These are phyloP conservation scores for Trididemnum miniatum DNA, from an alignment of 23 tunicate genomes.

Conservation along the genomic window DNA sequence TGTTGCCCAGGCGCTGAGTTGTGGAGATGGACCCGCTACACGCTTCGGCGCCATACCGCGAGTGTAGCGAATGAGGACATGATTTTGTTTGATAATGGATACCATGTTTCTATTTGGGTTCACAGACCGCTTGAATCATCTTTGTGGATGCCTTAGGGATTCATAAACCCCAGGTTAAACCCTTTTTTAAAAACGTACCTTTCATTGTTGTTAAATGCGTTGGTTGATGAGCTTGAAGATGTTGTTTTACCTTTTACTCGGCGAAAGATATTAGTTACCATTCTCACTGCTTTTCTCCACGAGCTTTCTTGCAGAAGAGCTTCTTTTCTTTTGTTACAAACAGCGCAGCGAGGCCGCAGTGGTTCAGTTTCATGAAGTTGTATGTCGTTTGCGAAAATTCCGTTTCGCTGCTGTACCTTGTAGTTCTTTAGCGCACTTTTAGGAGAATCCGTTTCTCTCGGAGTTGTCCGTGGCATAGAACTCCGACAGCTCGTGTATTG, in stretches of 20 bases:
- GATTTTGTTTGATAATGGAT: no score
- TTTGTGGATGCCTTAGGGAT: no score
- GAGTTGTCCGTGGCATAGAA: background rate
- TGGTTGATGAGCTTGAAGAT: background rate
- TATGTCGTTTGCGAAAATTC: background rate
- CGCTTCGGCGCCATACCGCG: no score
- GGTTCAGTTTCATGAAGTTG: background rate
- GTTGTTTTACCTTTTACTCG: background rate
- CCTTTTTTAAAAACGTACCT: background rate
- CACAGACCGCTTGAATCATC: no score
- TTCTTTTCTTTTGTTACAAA: background rate
- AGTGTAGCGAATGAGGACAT: no score
- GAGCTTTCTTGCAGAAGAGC: background rate
- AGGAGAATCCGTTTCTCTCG: background rate
- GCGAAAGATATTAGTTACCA: background rate
- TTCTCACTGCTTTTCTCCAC: constrained; percentile 6
- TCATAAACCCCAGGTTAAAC: no score
- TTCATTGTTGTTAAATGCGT: background rate
- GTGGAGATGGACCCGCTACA: no score
- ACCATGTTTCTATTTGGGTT: no score
- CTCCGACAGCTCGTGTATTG: background rate
- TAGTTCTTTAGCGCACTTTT: background rate
- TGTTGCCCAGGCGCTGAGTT: no score
- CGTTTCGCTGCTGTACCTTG: background rate
- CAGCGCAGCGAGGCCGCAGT: background rate